phyloP scores from a whole-genome alignment of 2,113 vertebrate species.

The Chloebia gouldiae region DNA sequence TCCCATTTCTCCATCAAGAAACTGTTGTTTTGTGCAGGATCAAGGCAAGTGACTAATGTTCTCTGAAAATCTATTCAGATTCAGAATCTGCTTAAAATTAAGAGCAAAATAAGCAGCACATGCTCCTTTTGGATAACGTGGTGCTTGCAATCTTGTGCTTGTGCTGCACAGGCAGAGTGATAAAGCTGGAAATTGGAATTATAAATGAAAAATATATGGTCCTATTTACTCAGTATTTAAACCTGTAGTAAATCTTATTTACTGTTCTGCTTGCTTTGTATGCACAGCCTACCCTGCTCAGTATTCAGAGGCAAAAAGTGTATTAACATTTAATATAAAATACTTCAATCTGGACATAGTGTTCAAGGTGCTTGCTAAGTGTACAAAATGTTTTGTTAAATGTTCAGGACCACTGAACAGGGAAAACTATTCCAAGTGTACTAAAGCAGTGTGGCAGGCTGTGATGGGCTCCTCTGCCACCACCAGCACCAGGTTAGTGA shows the following conservation, averaged over 20 bases:
- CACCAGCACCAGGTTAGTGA: background rate
- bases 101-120: constrained; percentile 23
- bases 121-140: constrained; percentile 4
- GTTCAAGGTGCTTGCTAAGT: background rate
- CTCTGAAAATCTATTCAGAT: constrained; percentile 28
- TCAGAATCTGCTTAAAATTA: constrained; percentile 45
- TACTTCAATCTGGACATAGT: background rate
- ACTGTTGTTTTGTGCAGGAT: constrained; percentile 5
- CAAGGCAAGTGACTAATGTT: constrained; percentile 11
- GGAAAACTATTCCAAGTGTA: background rate
- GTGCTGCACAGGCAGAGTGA: background rate
- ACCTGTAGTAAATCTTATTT: background rate
- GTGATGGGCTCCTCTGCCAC: background rate
- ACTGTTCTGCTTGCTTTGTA: background rate
- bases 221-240: background rate
- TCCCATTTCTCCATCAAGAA: background rate
- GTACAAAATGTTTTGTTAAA: constrained; percentile 6
- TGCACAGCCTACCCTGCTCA: background rate
- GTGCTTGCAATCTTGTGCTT: background rate
- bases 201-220: background rate
- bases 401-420: background rate
- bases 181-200: background rate
- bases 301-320: background rate
- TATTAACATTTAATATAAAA: background rate
- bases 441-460: background rate